phyloP scores from a whole-genome alignment of 2,113 vertebrate species.

The Corythoichthys intestinalis region DNA sequence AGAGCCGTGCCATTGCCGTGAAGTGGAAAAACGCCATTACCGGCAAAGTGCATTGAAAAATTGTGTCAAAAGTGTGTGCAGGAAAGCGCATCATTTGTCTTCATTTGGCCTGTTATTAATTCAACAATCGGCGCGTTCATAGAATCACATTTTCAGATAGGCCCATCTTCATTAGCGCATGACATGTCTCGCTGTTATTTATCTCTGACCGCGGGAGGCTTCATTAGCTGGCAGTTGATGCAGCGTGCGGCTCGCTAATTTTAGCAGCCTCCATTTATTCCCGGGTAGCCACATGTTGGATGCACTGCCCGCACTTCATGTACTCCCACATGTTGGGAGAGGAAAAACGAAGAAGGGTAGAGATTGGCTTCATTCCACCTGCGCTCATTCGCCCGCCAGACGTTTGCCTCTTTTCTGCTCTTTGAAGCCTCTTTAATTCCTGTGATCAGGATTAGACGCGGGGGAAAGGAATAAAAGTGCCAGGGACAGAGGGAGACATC shows the following conservation, averaged over 20 bases:
- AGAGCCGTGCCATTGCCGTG: background rate
- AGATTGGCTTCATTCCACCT: constrained; percentile 49
- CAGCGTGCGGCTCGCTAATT: constrained; percentile 49
- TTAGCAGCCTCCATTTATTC: constrained; percentile 59
- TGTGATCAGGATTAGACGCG: constrained; percentile 55
- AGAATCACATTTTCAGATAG: constrained; percentile 51
- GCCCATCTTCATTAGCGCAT: constrained; percentile 60
- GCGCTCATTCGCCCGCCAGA: constrained; percentile 36
- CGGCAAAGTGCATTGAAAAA: background rate
- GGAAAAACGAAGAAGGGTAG: constrained; percentile 34
- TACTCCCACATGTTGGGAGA: constrained; percentile 19
- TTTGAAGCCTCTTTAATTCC: constrained; percentile 64
- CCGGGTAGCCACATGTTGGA: constrained; percentile 34
- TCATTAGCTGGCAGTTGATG: constrained; percentile 61
- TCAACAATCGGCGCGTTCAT: constrained; percentile 37
- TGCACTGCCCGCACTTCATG: constrained; percentile 30
- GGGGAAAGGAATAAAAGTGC: constrained; percentile 55
- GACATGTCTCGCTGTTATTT: constrained; percentile 65
- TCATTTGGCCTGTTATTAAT: constrained; percentile 32
- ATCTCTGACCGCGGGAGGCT: constrained; percentile 58
- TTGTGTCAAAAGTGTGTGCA: background rate
- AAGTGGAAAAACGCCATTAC: background rate
- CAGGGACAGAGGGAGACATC: constrained; percentile 45
- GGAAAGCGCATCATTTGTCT: constrained; percentile 23
- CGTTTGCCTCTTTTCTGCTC: constrained; percentile 35